phyloP scores from a whole-genome alignment of 2,888 invertebrate genomes.

The Ditylenchus weischeri region DNA sequence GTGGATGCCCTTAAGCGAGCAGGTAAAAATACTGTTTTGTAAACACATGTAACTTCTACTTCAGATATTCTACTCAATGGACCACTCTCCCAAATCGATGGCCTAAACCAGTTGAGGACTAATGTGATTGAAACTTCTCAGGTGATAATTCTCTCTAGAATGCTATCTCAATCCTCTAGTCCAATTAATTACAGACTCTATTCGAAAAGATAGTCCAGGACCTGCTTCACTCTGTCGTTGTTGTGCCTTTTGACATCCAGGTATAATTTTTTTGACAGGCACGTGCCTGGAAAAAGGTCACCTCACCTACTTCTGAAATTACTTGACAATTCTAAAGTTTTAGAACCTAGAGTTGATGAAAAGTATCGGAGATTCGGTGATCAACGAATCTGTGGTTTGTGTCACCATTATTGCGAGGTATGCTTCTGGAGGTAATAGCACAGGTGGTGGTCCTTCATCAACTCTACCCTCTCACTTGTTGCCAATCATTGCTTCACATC shows the following conservation, averaged over 20 bases:
- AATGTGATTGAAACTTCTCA: slow-evolving; percentile 34
- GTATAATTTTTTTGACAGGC: slow-evolving; percentile 17
- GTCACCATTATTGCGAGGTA: neutral
- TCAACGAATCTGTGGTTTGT: neutral
- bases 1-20: slow-evolving; percentile 35
- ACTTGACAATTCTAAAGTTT: neutral
- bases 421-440: neutral
- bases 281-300: no score
- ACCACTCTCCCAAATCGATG: slow-evolving; percentile 44
- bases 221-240: slow-evolving; percentile 44
- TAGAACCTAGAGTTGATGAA: slow-evolving; percentile 22
- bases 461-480: neutral
- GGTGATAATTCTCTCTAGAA: slow-evolving; percentile 12
- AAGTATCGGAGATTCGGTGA: slow-evolving; percentile 5
- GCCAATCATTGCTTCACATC: slow-evolving; percentile 1
- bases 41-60: no score
- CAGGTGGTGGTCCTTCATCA: neutral
- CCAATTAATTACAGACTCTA: slow-evolving; percentile 1
- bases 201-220: slow-evolving; percentile 42
- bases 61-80: slow-evolving; percentile 45
- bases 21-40: slow-evolving; percentile 16
- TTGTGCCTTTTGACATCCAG: slow-evolving; percentile 51
- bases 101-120: slow-evolving; percentile 44
- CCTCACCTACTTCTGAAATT: neutral
- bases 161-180: neutral